Evolutionary conservation across 2,113 vertebrate genomes (phyloP), one percentile per base, ranked within the genome.

Genomic region (Myotis lucifugus): DNA sequence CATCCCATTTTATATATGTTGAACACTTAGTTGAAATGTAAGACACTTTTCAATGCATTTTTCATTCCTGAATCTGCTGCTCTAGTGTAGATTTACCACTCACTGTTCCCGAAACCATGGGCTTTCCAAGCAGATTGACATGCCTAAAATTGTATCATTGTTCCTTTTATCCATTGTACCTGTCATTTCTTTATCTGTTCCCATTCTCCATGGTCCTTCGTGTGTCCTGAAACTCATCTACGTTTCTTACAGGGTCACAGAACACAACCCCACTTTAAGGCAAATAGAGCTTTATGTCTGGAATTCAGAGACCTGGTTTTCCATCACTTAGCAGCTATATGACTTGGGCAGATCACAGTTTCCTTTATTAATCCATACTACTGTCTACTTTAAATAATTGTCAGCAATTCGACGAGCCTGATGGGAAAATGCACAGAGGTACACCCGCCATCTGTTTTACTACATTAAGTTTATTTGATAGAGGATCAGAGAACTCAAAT

Each of bases 1-100:
- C 85, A 88, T 85, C 78, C 74, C 85, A 77, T 96, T 95, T 94
- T 95, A 89, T 95, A 81, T 94, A 95, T 86, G 93, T 94, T 91
- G 95, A 95, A 56, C 37, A 88, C 83, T 95, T 85, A 73, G 77
- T 92, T 96, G 97, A 93, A 96, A 95, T 92, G 82, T 95, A 93
- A 95, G 95, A 91, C 88, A 94, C 48, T 96, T 95, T 93, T 56
- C 92, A 96, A 81, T 79, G 90, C 83, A 77, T 82, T 97, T 97
- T 95, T 96, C 95, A 92, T 95, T 95, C 95, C 59, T 17, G 52
- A 89, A 83, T 69, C 78, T 61, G 23, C 56, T 85, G n/a, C 64
- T 90, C 0, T 25, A 67, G 37, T 93, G 61, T n/a, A 83, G 46
- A 96, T 37, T 52, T 29, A 37, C 61, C 52, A 52, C 88, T 94